These are phyloP conservation scores for Tortrix viridana DNA, from an alignment of 2,888 invertebrate species.

Conservation along the genomic window DNA sequence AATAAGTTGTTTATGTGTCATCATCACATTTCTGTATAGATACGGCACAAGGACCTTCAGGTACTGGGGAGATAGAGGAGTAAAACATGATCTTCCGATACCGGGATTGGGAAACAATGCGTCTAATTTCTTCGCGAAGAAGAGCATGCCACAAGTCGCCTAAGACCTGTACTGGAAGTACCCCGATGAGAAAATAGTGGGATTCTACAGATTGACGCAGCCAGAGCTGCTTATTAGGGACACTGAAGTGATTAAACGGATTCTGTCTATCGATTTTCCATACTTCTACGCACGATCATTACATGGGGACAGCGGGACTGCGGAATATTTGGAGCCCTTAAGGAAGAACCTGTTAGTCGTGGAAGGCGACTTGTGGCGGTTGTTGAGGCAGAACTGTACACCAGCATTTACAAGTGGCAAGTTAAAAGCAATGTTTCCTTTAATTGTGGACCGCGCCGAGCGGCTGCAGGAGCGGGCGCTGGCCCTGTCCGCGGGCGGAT, in stretches of 20 bases:
- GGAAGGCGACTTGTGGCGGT: constrained; percentile 29
- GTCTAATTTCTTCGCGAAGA: constrained; percentile 10
- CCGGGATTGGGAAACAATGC: constrained; percentile 30
- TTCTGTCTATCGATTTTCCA: constrained; percentile 23
- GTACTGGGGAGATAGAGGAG: constrained; percentile 30
- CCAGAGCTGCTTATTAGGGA: constrained; percentile 34
- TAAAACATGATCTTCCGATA: constrained; percentile 28
- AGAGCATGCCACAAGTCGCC: constrained; percentile 28
- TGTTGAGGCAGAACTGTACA: constrained; percentile 25
- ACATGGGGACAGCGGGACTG: constrained; percentile 17
- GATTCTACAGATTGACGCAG: constrained; percentile 24
- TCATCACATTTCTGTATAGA: constrained; percentile 19
- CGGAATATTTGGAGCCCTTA: constrained; percentile 28
- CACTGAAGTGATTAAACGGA: constrained; percentile 23
- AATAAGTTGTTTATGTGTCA: constrained; percentile 17
- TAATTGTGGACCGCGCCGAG: constrained; percentile 26
- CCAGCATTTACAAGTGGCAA: constrained; percentile 30
- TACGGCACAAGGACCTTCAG: constrained; percentile 26
- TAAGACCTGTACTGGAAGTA: constrained; percentile 23
- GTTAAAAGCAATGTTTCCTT: constrained; percentile 30
- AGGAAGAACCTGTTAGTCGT: constrained; percentile 32
- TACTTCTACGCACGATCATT: constrained; percentile 26
- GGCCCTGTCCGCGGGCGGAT: not conserved
- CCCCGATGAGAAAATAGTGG: constrained; percentile 26
- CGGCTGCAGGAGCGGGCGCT: constrained; percentile 13